A percentile compares a stretch with the other conserved stretches of the same genome.
Conservation (phyloP, 2,888 invertebrate genomes). For the Icerya purchasi region DNA sequence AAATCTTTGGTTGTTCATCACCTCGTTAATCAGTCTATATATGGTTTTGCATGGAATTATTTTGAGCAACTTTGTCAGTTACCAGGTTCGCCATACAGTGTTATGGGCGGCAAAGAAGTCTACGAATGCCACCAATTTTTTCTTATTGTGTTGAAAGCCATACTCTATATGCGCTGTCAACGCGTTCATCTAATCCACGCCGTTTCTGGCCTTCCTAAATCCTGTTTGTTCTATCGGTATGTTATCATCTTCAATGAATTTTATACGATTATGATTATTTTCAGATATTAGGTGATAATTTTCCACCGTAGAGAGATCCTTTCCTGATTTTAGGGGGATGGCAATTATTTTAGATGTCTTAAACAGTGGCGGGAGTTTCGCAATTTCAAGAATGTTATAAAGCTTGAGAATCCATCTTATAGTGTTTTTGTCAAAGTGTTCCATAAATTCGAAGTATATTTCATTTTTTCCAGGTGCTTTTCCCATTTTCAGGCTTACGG, state of each 20-base stretch:
- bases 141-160: slow-evolving; percentile 1
- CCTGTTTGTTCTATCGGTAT: slow-evolving; percentile 5
- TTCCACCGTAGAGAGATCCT: background rate
- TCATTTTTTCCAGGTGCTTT: background rate
- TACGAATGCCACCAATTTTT: background rate
- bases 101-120: background rate
- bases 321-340: background rate
- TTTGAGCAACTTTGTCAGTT: background rate
- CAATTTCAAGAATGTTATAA: background rate
- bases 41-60: no score
- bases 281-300: slow-evolving; percentile 1
- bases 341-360: background rate
- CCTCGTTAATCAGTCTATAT: no score
- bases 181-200: slow-evolving; percentile 1
- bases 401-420: background rate
- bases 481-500: background rate
- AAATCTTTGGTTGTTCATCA: background rate
- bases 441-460: background rate
- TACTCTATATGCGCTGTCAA: background rate
- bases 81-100: background rate
- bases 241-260: background rate
- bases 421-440: background rate
- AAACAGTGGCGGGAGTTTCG: no score
- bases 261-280: slow-evolving; percentile 2
- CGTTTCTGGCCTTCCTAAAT: slow-evolving; percentile 2